Base-by-base conservation (phyloP, 1,140 invertebrate species). In the Magallana angulata region DNA sequence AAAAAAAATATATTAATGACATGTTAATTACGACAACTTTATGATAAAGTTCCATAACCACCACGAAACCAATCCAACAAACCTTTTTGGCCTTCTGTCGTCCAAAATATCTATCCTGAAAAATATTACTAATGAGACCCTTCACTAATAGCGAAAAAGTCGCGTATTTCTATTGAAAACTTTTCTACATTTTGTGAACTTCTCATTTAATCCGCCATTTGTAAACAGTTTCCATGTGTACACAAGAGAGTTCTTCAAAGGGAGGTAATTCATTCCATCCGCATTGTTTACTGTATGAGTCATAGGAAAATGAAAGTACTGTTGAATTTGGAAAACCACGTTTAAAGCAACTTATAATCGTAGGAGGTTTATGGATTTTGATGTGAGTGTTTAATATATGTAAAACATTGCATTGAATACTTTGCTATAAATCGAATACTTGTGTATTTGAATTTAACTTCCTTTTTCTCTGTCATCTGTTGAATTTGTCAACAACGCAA, bases 171-270 rank as follows among this genome's bases (percentile, higher is more conserved):
- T 48, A 5, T 48, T 4, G 36, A 48, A 76, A 64, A 16, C 60
- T 64, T n/a, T 64, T 16, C 18, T 18, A 64, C 60, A 18, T 64
- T 18, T n/a, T 48, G 36, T 48, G 36, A 48, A n/a, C 18, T 64
- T 64, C 7, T 18, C 16, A 64, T n/a, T n/a, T 64, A 18, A 18
- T 57, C 68, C 85, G 85, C 85, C 85, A 86, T 86, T 86, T 86
- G 85, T 86, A 86, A 86, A 86, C 85, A 86, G 85, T 86, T 86
- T 86, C 85, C 85, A 86, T 86, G 76, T 30, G 64, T 86, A 86
- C 76, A 80, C 68, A 80, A 71, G 36, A 86, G 85, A 86, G 62
- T 58, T 57, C 48, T 36, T 7, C 1, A n/a, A 86, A 86, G 68
- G 85, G 85, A 64, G 80, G 48, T 36, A 57, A 86, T 56, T 59